Base-by-base conservation (phyloP, 1,140 invertebrate genomes). In the Batillaria attramentaria region DNA sequence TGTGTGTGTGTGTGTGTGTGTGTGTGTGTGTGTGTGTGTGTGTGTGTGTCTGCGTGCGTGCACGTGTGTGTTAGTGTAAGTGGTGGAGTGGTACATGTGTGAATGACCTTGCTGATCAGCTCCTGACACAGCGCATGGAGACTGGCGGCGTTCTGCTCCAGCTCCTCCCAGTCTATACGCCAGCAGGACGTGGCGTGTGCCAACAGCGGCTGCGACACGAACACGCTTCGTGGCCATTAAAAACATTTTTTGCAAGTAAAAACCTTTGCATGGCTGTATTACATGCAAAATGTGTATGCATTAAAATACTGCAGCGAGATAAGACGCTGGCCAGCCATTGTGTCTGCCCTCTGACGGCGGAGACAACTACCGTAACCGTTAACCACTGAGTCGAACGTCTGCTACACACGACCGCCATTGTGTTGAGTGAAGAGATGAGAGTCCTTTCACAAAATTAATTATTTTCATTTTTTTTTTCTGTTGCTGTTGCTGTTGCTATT, bases 121-220 rank as follows among this genome's bases (percentile, higher is more conserved):
- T 80, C 65, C 37, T 86, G 77, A 77, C 86, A 87, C 3, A 89
- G 74, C n/a, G 84, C 79, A 42, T 79, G 78, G 77, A 90, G 88
- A 33, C 81, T 60, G 57, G 88, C 86, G 54, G 88, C 81, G 78
- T 90, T 90, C 68, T 77, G 84, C 69, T 89, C 87, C 42, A 90
- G 76, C 46, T 90, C 89, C 79, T 87, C 87, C 89, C 89, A 90
- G 72, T 89, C 89, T n/a, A 88, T 83, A 46, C 86, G 87, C 88
- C 89, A 90, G 69, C 89, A 90, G 13, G 69, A 79, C 33, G 89
- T 90, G 20, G 89, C 72, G 62, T 84, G 62, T 13, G 87, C 81
- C 16, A 90, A 80, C 83, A 87, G 81, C 24, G 89, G 89, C 88
- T 90, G 73, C 28, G 66, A 8, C 10, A 10, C 60, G 35, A 62